These are phyloP conservation scores for Hyperoplus lanceolatus DNA, from an alignment of 2,797 vertebrate species.

Conservation along the genomic window DNA sequence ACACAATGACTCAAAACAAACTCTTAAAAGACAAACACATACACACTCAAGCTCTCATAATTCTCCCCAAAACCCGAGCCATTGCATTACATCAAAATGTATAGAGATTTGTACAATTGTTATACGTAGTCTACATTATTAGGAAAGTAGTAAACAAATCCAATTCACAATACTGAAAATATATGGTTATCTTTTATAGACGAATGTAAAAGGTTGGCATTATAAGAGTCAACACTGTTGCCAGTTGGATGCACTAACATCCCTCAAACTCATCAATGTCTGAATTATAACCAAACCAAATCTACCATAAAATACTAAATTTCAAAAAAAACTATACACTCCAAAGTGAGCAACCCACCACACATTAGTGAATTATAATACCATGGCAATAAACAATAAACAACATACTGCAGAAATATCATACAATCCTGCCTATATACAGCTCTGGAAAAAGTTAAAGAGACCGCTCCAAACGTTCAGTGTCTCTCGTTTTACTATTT, in stretches of 20 bases:
- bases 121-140: too few relatives aligned
- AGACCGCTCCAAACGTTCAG: too few relatives aligned
- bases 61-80: too few relatives aligned
- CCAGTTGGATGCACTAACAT: conserved; percentile 69
- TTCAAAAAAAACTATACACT: conserved; percentile 57
- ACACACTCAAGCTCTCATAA: too few relatives aligned
- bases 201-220: not conserved
- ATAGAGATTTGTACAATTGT: too few relatives aligned
- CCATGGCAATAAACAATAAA: conserved; percentile 3
- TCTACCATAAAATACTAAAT: conserved; percentile 69
- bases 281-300: conserved; percentile 71
- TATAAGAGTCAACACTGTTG: conserved; percentile 34
- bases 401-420: conserved; percentile 54
- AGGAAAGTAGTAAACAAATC: too few relatives aligned
- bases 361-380: conserved; percentile 57
- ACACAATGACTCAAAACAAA: too few relatives aligned
- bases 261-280: conserved; percentile 71
- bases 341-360: conserved; percentile 48
- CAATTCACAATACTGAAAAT: too few relatives aligned
- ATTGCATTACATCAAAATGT: too few relatives aligned
- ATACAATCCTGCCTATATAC: conserved; percentile 37
- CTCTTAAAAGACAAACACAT: too few relatives aligned
- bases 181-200: not conserved
- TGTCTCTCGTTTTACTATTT: too few relatives aligned
- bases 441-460: too few relatives aligned